Percentiles rank a stretch among this genome's conserved stretches.
Conservation (phyloP, 2,888 invertebrate species). For the Mythimna ferrago region DNA sequence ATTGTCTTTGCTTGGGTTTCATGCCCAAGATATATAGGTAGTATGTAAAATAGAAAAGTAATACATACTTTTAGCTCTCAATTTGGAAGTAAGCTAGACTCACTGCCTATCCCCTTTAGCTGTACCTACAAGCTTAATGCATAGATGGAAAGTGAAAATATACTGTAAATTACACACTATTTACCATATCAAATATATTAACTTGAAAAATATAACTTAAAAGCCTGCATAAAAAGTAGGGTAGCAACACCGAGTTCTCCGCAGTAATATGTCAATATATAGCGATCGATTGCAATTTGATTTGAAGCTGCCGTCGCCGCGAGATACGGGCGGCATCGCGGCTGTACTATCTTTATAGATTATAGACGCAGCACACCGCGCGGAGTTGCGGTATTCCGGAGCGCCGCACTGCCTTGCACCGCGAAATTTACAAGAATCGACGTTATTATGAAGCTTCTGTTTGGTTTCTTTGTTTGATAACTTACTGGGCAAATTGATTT, state of each 20-base stretch:
- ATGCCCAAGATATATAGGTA: background rate
- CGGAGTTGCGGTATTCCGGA: slow-evolving; percentile 29
- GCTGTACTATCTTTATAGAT: slow-evolving; percentile 27
- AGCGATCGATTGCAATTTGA: slow-evolving; percentile 57
- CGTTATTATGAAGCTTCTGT: slow-evolving; percentile 17
- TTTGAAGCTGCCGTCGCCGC: slow-evolving; percentile 49
- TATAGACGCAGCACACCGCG: slow-evolving; percentile 16
- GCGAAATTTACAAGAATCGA: background rate
- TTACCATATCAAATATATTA: too few species aligned
- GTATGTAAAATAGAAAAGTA: too few species aligned
- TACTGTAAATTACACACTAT: too few species aligned
- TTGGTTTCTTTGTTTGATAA: slow-evolving; percentile 12
- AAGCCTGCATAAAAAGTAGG: slow-evolving; percentile 6
- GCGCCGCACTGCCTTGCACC: slow-evolving; percentile 54
- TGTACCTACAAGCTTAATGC: too few species aligned
- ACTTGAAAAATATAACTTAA: too few species aligned
- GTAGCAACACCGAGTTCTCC: slow-evolving; percentile 11
- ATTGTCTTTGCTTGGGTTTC: background rate
- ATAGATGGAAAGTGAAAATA: too few species aligned
- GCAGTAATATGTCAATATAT: slow-evolving; percentile 42
- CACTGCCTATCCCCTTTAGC: too few species aligned
- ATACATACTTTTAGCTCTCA: background rate
- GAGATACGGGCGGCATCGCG: slow-evolving; percentile 48
- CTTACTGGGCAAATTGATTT: background rate
- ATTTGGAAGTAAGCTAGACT: too few species aligned